Evolutionary conservation across 2,797 vertebrate species (phyloP), one percentile per base, ranked within the genome.

Genomic region (Enoplosus armatus): DNA sequence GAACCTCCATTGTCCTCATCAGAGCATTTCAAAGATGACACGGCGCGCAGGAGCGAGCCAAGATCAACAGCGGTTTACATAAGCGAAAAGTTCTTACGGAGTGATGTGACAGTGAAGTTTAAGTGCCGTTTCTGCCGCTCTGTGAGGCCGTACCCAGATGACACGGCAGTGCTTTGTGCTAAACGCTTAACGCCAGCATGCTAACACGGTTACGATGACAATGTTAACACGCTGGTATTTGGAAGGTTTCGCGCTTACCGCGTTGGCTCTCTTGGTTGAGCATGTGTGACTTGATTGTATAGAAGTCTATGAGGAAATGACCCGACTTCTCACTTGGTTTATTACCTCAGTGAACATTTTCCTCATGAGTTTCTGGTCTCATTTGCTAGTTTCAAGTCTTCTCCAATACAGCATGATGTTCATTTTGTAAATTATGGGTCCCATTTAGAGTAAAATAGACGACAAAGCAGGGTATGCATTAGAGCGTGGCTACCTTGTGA

Each of bases 1-100:
- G 12, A 59, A 62, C 63, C 48, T 71, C 65, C 31, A 67, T 66
- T 82, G 75, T 84, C 77, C 47, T 79, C 69, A 50, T 39, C 64
- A 31, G n/a, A 37, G 72, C 20, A 59, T 62, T 78, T 58, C 4
- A 8, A 29, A 68, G 64, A 76, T 79, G 62, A 75, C 47, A 68
- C n/a, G n/a, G 43, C 24, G 31, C 50, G 33, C 33, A 24, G 62
- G 50, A 39, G 80, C 2, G 8, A 26, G 24, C 68, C 41, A 27
- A 75, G 67, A 77, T 71, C 41, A 15, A 72, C 56, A 71, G 47
- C 8, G 20, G 29, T 75, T 72, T 45, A 63, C 14, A 15, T 55
- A 39, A 56, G 48, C 60, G 69, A 55, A 77, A 66, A 10, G 16
- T 56, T 66, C 14, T 45, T 26, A 43, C 6, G 22, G 15, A 43